Percentiles rank a stretch among this genome's conserved stretches.
Conservation (phyloP, 64 coral and sea anemone genomes). For the Acropora yongei region DNA sequence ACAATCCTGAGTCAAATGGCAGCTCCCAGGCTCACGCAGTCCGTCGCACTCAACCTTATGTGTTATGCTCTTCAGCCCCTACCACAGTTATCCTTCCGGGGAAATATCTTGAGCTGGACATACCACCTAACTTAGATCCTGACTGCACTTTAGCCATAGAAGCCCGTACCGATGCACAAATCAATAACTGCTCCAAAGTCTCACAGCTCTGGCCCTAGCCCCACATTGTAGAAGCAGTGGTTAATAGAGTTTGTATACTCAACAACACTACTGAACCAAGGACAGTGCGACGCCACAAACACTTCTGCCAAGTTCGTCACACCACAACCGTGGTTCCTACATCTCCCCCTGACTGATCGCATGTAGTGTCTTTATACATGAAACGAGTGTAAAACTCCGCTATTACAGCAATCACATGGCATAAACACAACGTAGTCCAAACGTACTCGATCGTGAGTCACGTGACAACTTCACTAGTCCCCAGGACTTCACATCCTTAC, state of each 20-base stretch:
- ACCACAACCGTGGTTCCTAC: background rate
- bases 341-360: background rate
- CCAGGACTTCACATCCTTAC: too few relatives aligned
- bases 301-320: slow-evolving; percentile 5
- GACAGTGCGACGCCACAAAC: slow-evolving; percentile 16
- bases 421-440: too few relatives aligned
- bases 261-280: slow-evolving; percentile 3
- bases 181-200: background rate
- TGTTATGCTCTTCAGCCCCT: slow-evolving; percentile 20
- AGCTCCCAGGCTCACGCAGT: slow-evolving; percentile 14
- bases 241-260: background rate
- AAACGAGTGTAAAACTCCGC: too few relatives aligned
- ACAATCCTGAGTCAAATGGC: background rate
- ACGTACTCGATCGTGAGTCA: too few relatives aligned
- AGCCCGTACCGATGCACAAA: background rate
- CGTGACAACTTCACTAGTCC: too few relatives aligned
- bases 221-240: background rate
- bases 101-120: slow-evolving; percentile 11
- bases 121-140: background rate
- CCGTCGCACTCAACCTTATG: background rate
- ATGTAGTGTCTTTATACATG: too few relatives aligned
- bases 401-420: too few relatives aligned
- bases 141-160: slow-evolving; percentile 34
- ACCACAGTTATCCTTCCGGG: slow-evolving; percentile 6
- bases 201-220: slow-evolving; percentile 39